Evolutionary conservation across 2,113 vertebrate genomes (phyloP).

Genomic region (Trichechus manatus): DNA sequence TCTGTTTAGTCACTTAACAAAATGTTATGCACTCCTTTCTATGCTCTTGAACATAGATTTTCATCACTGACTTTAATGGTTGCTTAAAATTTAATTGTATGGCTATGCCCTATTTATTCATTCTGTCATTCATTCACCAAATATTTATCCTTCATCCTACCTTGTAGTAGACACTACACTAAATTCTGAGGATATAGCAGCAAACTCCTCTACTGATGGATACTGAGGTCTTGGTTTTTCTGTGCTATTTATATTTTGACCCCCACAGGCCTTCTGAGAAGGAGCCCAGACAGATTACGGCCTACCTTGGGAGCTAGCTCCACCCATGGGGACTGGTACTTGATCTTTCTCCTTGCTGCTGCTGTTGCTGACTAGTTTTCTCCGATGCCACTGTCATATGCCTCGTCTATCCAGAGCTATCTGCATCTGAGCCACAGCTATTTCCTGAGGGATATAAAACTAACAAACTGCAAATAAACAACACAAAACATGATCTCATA

Average conservation of each 20-base stretch:
- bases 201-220: neutral
- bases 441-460: slow-evolving; percentile 74
- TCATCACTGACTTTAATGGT: neutral
- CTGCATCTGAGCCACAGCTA: slow-evolving; percentile 61
- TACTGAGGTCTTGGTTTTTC: slow-evolving; percentile 19
- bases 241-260: neutral
- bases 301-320: rapidly evolving
- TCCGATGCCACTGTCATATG: slow-evolving; percentile 16
- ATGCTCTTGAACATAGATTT: slow-evolving; percentile 8
- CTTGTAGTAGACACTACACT: neutral
- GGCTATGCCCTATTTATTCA: neutral
- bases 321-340: neutral
- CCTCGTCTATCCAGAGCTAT: slow-evolving; percentile 8
- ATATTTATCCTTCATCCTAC: neutral
- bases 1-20: slow-evolving; percentile 21
- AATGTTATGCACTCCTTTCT: neutral
- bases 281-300: neutral
- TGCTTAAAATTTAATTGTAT: neutral
- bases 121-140: neutral
- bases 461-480: slow-evolving; percentile 72
- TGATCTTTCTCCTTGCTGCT: neutral
- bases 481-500: slow-evolving; percentile 57
- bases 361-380: neutral
- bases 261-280: too few species aligned
- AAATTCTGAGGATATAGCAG: neutral